Percentiles rank a stretch among this genome's conserved stretches.
Conservation (phyloP, 2,113 vertebrate genomes). For the Amphiprion percula region DNA sequence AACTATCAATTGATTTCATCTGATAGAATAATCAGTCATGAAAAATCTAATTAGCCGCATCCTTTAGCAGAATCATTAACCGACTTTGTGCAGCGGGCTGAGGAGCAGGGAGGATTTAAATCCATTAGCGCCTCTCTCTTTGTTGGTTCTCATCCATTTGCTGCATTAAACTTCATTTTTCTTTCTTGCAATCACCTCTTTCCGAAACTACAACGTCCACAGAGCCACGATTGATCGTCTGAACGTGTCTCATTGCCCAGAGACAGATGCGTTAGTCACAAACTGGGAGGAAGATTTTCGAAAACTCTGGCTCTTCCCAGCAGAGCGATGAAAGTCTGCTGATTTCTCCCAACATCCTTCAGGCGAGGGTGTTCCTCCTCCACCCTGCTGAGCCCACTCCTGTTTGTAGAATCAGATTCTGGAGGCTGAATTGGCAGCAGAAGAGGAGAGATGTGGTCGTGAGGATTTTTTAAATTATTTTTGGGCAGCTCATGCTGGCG, state of each 20-base stretch:
- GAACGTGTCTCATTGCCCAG: conserved; percentile 9
- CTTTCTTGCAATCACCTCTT: not conserved
- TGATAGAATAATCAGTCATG: no score
- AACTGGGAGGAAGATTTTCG: conserved; percentile 13
- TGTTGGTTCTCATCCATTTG: not conserved
- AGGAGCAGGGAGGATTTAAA: not conserved
- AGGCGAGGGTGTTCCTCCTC: conserved; percentile 4
- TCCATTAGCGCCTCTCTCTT: no score
- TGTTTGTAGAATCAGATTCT: conserved; percentile 47
- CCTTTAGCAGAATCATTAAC: no score
- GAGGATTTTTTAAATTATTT: not conserved
- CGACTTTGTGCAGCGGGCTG: no score
- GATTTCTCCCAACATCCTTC: no score
- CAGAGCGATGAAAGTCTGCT: conserved; percentile 23
- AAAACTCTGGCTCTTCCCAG: conserved; percentile 11
- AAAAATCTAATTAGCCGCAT: no score
- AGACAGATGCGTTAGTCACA: not conserved
- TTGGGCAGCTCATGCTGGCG: not conserved
- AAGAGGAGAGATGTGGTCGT: conserved; percentile 26
- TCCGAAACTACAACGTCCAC: conserved; percentile 5
- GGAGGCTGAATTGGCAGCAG: conserved; percentile 29
- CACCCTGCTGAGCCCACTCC: not conserved
- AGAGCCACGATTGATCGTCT: not conserved
- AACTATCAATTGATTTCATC: no score
- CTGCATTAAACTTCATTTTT: not conserved